phyloP scores from a whole-genome alignment of 2,797 vertebrate genomes.

The Microchirus variegatus region DNA sequence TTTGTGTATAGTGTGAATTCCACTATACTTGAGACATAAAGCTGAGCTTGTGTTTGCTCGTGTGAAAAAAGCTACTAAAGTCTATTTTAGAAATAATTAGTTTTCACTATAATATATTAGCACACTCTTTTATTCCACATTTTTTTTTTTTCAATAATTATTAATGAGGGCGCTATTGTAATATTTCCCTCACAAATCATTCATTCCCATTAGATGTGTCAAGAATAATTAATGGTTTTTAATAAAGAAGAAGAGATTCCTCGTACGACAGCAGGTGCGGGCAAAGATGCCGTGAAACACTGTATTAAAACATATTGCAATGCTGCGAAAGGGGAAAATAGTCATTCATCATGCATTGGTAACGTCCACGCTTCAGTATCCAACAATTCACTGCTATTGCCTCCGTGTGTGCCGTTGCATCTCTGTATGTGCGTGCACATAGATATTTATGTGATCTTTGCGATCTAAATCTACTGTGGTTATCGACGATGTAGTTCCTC shows the following conservation, averaged over 20 bases:
- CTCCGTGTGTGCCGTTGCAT: slow-evolving; percentile 15
- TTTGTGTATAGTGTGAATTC: slow-evolving; percentile 28
- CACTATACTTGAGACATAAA: slow-evolving; percentile 19
- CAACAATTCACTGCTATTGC: slow-evolving; percentile 50
- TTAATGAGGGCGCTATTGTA: slow-evolving; percentile 67
- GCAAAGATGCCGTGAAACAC: slow-evolving; percentile 60
- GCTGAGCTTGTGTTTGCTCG: slow-evolving; percentile 11
- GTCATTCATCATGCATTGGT: slow-evolving; percentile 75
- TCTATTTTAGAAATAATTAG: slow-evolving; percentile 28
- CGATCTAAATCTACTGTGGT: slow-evolving; percentile 45
- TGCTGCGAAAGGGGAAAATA: slow-evolving; percentile 68
- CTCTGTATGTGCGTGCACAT: neutral
- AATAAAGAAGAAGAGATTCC: slow-evolving; percentile 75
- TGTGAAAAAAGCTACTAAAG: slow-evolving; percentile 33
- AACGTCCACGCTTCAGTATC: slow-evolving; percentile 71
- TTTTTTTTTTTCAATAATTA: slow-evolving; percentile 66
- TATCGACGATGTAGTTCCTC: slow-evolving; percentile 74
- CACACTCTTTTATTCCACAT: slow-evolving; percentile 29
- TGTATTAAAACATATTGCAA: slow-evolving; percentile 80
- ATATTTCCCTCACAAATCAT: slow-evolving; percentile 66
- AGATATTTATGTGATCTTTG: slow-evolving; percentile 17
- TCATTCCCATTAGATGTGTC: slow-evolving; percentile 68
- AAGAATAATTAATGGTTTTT: slow-evolving; percentile 79
- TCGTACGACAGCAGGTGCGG: slow-evolving; percentile 52
- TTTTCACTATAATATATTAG: slow-evolving; percentile 52